Evolutionary conservation across 2,888 invertebrate genomes (phyloP).

Genomic region (Margaritifera margaritifera): DNA sequence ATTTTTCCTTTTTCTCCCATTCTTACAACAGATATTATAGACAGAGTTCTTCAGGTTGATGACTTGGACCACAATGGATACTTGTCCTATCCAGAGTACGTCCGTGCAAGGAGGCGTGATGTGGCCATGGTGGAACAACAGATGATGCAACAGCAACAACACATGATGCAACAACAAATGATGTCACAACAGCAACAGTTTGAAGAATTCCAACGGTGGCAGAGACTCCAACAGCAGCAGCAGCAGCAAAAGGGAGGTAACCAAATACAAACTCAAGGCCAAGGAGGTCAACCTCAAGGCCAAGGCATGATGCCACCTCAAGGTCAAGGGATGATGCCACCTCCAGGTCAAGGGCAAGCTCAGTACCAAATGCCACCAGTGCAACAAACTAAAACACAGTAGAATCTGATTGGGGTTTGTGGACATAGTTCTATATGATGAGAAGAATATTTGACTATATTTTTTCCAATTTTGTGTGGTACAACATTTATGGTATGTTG

Average conservation of each 20-base stretch:
- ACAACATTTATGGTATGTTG: too few relatives aligned
- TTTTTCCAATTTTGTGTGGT: too few relatives aligned
- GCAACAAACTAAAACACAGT: too few relatives aligned
- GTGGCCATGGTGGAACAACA: slow-evolving; percentile 41
- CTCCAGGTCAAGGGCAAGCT: too few relatives aligned
- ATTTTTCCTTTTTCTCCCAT: slow-evolving; percentile 8
- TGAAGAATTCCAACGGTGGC: slow-evolving; percentile 42
- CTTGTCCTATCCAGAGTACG: slow-evolving; percentile 87
- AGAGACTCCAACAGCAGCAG: slow-evolving; percentile 20
- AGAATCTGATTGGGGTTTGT: too few relatives aligned
- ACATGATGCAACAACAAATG: slow-evolving; percentile 36
- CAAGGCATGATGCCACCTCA: too few relatives aligned
- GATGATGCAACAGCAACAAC: slow-evolving; percentile 44
- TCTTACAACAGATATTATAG: slow-evolving; percentile 82
- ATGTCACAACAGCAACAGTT: slow-evolving; percentile 37
- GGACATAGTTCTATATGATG: too few relatives aligned
- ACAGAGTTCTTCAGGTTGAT: slow-evolving; percentile 86
- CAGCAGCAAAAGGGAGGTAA: neutral
- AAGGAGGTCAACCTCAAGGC: neutral
- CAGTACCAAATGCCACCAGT: too few relatives aligned
- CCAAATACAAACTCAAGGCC: neutral
- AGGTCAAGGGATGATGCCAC: too few relatives aligned
- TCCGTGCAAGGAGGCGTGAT: slow-evolving; percentile 64
- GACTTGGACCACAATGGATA: slow-evolving; percentile 90
- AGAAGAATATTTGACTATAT: too few relatives aligned